Conservation (phyloP, 2,113 vertebrate genomes). For the Myrmecobius fasciatus region DNA sequence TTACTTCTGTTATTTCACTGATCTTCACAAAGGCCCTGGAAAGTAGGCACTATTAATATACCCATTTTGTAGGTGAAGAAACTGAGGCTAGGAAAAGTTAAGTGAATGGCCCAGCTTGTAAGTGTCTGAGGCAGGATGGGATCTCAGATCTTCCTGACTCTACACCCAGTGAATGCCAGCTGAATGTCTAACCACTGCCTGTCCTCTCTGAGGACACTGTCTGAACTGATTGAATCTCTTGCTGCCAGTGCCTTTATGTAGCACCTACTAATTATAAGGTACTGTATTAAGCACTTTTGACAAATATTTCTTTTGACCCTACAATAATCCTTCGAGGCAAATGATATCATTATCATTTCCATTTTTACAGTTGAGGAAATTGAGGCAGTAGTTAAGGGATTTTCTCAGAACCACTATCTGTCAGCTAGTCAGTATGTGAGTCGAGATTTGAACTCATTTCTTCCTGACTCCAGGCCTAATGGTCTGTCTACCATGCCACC, state of each 20-base stretch:
- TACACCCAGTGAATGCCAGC: neutral
- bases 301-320: no score
- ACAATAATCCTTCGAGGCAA: no score
- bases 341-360: no score
- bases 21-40: neutral
- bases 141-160: neutral
- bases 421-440: no score
- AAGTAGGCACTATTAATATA: neutral
- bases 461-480: no score
- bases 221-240: neutral
- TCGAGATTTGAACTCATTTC: no score
- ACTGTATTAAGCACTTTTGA: no score
- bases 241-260: neutral
- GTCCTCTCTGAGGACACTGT: neutral
- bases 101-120: neutral
- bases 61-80: neutral
- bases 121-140: neutral
- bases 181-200: neutral
- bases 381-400: no score
- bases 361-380: no score
- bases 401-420: no score
- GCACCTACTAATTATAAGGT: no score
- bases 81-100: neutral
- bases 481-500: no score
- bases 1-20: neutral